Percentiles rank a stretch among this genome's conserved stretches.
phyloP scores from a whole-genome alignment of 1,140 invertebrate genomes.

The Coboldia fuscipes region DNA sequence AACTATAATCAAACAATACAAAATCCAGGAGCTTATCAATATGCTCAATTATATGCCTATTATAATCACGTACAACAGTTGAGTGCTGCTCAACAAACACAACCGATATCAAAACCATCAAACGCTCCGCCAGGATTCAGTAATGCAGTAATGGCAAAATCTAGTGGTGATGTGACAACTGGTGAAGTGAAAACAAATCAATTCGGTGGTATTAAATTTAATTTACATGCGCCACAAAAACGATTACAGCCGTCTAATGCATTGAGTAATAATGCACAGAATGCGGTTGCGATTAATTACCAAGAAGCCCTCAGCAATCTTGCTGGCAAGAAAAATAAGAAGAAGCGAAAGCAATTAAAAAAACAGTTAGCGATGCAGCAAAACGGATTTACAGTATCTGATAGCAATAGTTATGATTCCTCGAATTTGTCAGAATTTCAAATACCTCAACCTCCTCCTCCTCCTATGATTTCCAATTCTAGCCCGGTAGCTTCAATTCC shows the following conservation, averaged over 20 bases:
- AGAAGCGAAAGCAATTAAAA: constrained; percentile 9
- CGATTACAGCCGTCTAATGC: constrained; percentile 15
- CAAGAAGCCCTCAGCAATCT: too few species aligned
- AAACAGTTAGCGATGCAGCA: constrained; percentile 10
- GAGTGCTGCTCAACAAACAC: not conserved
- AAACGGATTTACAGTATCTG: constrained; percentile 13
- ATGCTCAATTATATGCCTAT: not conserved
- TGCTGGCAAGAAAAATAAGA: too few species aligned
- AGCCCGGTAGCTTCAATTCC: constrained; percentile 4
- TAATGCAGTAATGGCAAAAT: constrained; percentile 10
- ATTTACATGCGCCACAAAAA: constrained; percentile 19
- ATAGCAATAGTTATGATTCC: too few species aligned
- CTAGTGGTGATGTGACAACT: constrained; percentile 8
- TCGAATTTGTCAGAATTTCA: too few species aligned
- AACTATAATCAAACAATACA: too few species aligned
- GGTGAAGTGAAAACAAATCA: constrained; percentile 7
- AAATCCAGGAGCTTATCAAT: too few species aligned
- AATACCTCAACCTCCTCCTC: too few species aligned
- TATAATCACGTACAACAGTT: not conserved
- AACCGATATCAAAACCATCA: constrained; percentile 6
- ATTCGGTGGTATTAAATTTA: constrained; percentile 20
- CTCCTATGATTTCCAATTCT: constrained; percentile 5
- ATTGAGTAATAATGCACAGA: constrained; percentile 9
- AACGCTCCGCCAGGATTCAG: constrained; percentile 19
- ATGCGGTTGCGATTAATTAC: too few species aligned